Conservation (phyloP, 1,140 invertebrate species). For the Ditylenchus dipsaci region DNA sequence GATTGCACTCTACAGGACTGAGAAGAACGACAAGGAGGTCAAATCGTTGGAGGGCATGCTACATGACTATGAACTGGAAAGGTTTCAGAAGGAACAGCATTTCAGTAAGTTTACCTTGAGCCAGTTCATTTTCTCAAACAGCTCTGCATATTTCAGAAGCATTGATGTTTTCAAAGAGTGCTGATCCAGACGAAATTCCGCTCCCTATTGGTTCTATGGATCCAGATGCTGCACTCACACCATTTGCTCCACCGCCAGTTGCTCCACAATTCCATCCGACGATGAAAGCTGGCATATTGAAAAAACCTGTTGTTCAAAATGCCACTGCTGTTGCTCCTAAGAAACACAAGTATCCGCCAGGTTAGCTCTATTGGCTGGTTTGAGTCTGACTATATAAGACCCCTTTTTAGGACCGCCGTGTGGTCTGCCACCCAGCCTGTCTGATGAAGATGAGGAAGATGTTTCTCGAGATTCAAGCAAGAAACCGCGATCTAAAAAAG, state of each 20-base stretch:
- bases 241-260: conserved; percentile 20
- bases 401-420: conserved; percentile 58
- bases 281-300: conserved; percentile 31
- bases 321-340: conserved; percentile 7
- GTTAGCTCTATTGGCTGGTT: conserved; percentile 5
- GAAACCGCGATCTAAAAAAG: conserved; percentile 16
- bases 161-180: conserved; percentile 60
- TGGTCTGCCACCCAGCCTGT: conserved; percentile 56
- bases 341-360: conserved; percentile 36
- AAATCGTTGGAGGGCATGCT: conserved; percentile 40
- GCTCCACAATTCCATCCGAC: conserved; percentile 30
- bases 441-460: conserved; percentile 26
- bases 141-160: conserved; percentile 56
- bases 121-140: not conserved
- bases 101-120: conserved; percentile 26
- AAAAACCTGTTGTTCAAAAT: conserved; percentile 9
- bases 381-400: too few species aligned
- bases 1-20: conserved; percentile 30
- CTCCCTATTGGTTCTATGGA: conserved; percentile 55
- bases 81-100: conserved; percentile 32
- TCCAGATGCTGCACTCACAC: conserved; percentile 40
- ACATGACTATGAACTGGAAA: conserved; percentile 42
- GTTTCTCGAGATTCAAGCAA: not conserved
- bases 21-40: conserved; percentile 37
- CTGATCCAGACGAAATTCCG: conserved; percentile 61